Conservation (phyloP, 2,113 vertebrate genomes). For the Dolichallabes microphthalmus region DNA sequence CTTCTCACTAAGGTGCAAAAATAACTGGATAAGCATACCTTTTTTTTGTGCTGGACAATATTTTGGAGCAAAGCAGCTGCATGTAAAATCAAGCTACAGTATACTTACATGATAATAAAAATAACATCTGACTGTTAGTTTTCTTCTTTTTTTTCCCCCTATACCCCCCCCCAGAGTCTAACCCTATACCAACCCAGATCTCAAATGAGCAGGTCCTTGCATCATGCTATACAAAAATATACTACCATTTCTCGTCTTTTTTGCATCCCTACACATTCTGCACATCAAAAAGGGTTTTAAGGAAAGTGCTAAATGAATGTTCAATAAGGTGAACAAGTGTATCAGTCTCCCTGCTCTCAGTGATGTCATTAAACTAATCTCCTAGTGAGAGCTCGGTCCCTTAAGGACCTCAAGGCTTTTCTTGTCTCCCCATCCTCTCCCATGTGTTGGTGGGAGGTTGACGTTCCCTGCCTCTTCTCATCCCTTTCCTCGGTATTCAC, state of each 20-base stretch:
- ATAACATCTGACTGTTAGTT: constrained; percentile 69
- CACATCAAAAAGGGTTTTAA: constrained; percentile 67
- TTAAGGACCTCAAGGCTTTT: neutral
- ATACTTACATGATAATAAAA: constrained; percentile 76
- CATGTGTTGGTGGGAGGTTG: constrained; percentile 22
- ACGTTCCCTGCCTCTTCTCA: constrained; percentile 29
- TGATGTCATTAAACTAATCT: constrained; percentile 31
- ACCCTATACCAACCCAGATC: constrained; percentile 39
- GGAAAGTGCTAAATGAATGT: constrained; percentile 75
- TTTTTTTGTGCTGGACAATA: constrained; percentile 72
- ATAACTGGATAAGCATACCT: constrained; percentile 68
- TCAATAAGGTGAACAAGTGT: constrained; percentile 61
- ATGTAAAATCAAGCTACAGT: constrained; percentile 75
- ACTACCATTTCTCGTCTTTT: constrained; percentile 74
- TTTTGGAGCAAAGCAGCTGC: constrained; percentile 74
- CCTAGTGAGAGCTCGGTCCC: constrained; percentile 16
- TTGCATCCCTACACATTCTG: constrained; percentile 76
- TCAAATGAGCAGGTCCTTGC: constrained; percentile 64
- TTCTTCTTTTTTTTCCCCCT: constrained; percentile 53
- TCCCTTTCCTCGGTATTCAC: constrained; percentile 62
- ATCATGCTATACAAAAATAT: constrained; percentile 80
- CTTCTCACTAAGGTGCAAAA: constrained; percentile 74
- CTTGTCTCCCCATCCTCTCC: neutral
- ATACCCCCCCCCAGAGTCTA: constrained; percentile 50
- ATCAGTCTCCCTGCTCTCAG: constrained; percentile 7